A percentile compares a stretch with the other conserved stretches of the same genome.
Evolutionary conservation across 2,888 invertebrate genomes (phyloP).

Genomic region (Heteromyza rotundicornis): DNA sequence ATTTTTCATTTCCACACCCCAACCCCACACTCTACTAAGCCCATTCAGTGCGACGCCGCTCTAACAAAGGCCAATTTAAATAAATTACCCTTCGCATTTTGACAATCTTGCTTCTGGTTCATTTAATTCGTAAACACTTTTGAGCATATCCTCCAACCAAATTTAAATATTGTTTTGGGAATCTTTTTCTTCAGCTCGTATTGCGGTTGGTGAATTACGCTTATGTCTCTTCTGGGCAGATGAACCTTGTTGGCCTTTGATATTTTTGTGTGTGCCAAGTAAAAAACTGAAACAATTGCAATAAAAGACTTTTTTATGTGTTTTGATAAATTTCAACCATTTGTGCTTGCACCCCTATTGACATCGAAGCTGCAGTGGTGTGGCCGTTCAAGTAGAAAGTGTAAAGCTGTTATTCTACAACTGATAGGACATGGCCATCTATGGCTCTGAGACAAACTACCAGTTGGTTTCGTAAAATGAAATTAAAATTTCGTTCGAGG

Average conservation of each 20-base stretch:
- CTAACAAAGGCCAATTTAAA: slow-evolving; percentile 33
- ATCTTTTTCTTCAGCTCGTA: background rate
- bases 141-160: slow-evolving; percentile 7
- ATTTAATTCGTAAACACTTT: slow-evolving; percentile 50
- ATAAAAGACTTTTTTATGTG: slow-evolving; percentile 31
- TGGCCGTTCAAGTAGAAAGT: slow-evolving; percentile 13
- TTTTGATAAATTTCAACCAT: slow-evolving; percentile 16
- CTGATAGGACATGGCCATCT: background rate
- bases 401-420: slow-evolving; percentile 12
- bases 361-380: background rate
- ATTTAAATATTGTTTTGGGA: slow-evolving; percentile 29
- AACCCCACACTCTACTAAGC: background rate
- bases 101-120: slow-evolving; percentile 61
- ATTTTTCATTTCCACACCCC: background rate
- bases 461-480: too few species aligned
- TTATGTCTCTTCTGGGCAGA: background rate
- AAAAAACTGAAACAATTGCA: slow-evolving; percentile 28
- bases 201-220: background rate
- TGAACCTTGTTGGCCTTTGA: slow-evolving; percentile 5
- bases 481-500: too few species aligned
- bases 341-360: slow-evolving; percentile 12
- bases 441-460: too few species aligned
- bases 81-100: slow-evolving; percentile 32
- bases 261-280: slow-evolving; percentile 21
- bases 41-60: too few species aligned